phyloP scores from a whole-genome alignment of 2,797 vertebrate species.

The Aeoliscus strigatus region DNA sequence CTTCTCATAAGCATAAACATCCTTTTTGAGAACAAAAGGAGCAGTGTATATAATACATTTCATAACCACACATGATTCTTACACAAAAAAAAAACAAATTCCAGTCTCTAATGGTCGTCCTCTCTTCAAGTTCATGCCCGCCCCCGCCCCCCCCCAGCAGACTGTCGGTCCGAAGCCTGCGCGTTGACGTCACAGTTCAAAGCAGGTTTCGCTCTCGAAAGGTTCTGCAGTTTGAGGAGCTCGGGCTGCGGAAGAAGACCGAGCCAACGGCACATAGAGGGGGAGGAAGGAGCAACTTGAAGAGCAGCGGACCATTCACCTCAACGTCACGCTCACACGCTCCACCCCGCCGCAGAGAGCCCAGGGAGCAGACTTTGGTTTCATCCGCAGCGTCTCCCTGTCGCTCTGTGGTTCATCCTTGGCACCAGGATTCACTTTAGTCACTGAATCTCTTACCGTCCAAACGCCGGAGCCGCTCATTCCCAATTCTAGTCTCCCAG shows the following conservation, averaged over 20 bases:
- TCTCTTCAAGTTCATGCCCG: slow-evolving; percentile 42
- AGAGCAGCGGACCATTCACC: slow-evolving; percentile 60
- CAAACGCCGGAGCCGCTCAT: slow-evolving; percentile 31
- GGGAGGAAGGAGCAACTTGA: slow-evolving; percentile 43
- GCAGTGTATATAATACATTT: slow-evolving; percentile 77
- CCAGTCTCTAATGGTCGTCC: slow-evolving; percentile 57
- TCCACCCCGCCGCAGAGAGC: slow-evolving; percentile 60
- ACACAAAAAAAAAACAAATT: slow-evolving; percentile 71
- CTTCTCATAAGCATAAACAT: slow-evolving; percentile 74
- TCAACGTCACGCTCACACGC: slow-evolving; percentile 47
- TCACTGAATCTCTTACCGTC: slow-evolving; percentile 32
- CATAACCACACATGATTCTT: slow-evolving; percentile 76
- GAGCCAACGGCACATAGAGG: slow-evolving; percentile 61
- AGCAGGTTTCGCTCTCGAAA: slow-evolving; percentile 23
- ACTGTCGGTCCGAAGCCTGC: slow-evolving; percentile 20
- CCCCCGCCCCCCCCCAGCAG: slow-evolving; percentile 1
- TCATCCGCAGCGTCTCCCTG: slow-evolving; percentile 43
- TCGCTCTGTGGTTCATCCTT: slow-evolving; percentile 44
- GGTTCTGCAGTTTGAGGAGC: slow-evolving; percentile 32
- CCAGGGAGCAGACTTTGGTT: slow-evolving; percentile 61
- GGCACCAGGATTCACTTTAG: slow-evolving; percentile 30
- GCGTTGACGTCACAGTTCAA: slow-evolving; percentile 40
- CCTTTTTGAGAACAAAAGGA: slow-evolving; percentile 80
- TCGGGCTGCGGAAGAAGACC: slow-evolving; percentile 46
- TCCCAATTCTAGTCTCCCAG: slow-evolving; percentile 60